Evolutionary conservation across 1,140 invertebrate species (phyloP).

Genomic region (Phthorimaea operculella): DNA sequence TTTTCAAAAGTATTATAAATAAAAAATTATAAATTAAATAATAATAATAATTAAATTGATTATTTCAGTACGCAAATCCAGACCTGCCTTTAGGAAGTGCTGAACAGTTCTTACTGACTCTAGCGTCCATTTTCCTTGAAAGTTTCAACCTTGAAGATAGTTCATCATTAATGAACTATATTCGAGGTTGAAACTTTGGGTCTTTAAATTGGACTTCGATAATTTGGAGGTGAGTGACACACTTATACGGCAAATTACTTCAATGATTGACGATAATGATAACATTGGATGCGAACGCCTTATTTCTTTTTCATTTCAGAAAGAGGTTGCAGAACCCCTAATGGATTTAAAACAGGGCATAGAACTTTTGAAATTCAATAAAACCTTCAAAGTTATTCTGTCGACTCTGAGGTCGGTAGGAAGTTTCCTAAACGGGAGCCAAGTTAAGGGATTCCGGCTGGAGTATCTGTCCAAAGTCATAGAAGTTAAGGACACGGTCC

Average conservation of each 20-base stretch:
- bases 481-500: constrained; percentile 99
- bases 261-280: neutral
- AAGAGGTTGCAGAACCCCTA: constrained; percentile 98
- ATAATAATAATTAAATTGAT: neutral
- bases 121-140: no score
- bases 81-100: constrained; percentile 96
- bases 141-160: no score
- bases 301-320: constrained; percentile 41
- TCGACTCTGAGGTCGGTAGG: constrained; percentile 94
- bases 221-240: constrained; percentile 82
- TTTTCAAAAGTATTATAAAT: no score
- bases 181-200: constrained; percentile 96
- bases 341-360: constrained; percentile 98
- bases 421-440: constrained; percentile 96
- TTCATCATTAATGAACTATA: constrained; percentile 95
- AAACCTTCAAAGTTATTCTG: constrained; percentile 95
- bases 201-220: constrained; percentile 99
- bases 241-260: neutral
- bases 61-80: constrained; percentile 84
- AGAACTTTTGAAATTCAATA: constrained; percentile 88
- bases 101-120: constrained; percentile 96
- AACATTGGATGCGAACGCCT: neutral
- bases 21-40: no score
- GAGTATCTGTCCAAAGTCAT: constrained; percentile 98
- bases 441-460: constrained; percentile 97